Percentiles rank a stretch among this genome's conserved stretches.
Conservation (phyloP, 2,113 vertebrate species). For the Myotis brandtii region DNA sequence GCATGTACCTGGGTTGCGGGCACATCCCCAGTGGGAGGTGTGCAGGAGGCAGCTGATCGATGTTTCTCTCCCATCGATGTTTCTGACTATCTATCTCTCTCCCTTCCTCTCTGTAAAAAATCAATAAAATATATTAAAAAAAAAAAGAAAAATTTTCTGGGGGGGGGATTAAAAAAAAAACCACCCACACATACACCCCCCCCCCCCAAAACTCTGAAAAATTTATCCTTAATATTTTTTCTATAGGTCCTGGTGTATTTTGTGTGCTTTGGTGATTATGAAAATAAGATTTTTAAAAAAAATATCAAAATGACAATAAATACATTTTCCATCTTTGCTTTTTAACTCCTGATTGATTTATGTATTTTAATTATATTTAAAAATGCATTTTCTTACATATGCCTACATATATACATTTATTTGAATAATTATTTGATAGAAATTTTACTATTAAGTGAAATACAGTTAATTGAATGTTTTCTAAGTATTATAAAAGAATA, state of each 20-base stretch:
- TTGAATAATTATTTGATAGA: constrained; percentile 28
- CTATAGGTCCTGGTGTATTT: not conserved
- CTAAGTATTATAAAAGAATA: constrained; percentile 32
- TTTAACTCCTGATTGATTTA: not conserved
- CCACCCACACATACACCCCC: too few species aligned
- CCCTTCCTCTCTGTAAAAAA: too few species aligned
- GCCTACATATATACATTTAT: not conserved
- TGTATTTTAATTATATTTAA: not conserved
- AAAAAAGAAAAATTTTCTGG: too few species aligned
- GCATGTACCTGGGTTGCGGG: too few species aligned
- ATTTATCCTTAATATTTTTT: not conserved
- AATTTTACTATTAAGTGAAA: constrained; percentile 28
- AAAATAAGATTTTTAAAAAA: not conserved
- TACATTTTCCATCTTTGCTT: constrained; percentile 1
- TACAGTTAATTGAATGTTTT: not conserved
- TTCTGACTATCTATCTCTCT: too few species aligned
- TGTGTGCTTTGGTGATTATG: constrained; percentile 8
- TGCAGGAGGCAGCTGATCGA: too few species aligned
- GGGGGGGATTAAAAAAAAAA: too few species aligned
- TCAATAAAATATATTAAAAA: too few species aligned
- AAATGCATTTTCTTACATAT: not conserved
- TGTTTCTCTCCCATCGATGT: too few species aligned
- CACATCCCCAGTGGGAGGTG: too few species aligned
- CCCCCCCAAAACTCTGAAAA: not conserved
- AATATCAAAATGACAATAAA: not conserved